Conservation (phyloP, 2,888 invertebrate genomes). For the Himalopsyche tibetana region DNA sequence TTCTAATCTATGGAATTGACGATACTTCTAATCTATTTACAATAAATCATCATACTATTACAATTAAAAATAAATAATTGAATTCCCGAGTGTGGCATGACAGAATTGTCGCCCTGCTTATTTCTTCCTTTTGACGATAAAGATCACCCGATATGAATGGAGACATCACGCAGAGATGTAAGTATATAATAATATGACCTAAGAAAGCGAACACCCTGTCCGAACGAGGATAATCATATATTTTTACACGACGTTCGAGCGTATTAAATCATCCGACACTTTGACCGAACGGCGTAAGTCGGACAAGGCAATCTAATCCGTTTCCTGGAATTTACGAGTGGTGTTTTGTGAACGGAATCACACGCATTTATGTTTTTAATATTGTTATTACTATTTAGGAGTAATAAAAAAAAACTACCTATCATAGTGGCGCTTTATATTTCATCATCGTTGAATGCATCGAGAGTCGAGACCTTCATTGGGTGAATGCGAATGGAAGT, state of each 20-base stretch:
- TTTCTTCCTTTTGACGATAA: conserved; percentile 36
- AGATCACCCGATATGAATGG: conserved; percentile 29
- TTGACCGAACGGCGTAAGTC: not conserved
- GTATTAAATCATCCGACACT: not conserved
- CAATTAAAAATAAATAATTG: too few relatives aligned
- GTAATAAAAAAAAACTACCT: too few relatives aligned
- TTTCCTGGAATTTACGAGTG: conserved; percentile 24
- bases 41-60: too few relatives aligned
- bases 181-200: conserved; percentile 14
- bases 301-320: not conserved
- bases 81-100: too few relatives aligned
- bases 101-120: not conserved
- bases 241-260: not conserved
- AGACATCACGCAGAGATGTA: conserved; percentile 40
- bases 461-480: too few relatives aligned
- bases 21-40: too few relatives aligned
- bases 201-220: conserved; percentile 18
- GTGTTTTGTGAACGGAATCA: not conserved
- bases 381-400: too few relatives aligned
- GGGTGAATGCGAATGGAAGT: too few relatives aligned
- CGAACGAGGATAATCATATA: conserved; percentile 16
- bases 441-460: too few relatives aligned
- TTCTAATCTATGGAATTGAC: too few relatives aligned
- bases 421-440: too few relatives aligned
- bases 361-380: not conserved